Base-by-base conservation (phyloP, 2,888 invertebrate species). In the Hemithea aestivaria region DNA sequence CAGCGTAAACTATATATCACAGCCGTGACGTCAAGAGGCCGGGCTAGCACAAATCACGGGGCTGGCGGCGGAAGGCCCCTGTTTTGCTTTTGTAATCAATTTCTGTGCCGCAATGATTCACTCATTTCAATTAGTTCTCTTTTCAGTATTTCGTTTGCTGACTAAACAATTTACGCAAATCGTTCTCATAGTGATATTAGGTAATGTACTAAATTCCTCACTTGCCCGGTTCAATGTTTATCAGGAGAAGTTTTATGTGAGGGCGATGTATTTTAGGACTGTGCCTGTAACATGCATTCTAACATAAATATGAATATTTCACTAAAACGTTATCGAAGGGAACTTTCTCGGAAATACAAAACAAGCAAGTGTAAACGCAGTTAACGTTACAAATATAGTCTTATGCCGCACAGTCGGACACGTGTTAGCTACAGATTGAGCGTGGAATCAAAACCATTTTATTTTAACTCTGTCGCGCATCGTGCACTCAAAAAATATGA, bases 401-500 rank as follows among this genome's bases (percentile, higher is more conserved):
- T 38, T 26, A 41, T 38, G 7, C 25, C 31, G 10, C 25, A 36
- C 32, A 28, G 21, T 26, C 20, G 21, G 46, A 51, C 53, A 57
- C 53, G 53, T 56, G 57, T 49, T 29, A 42, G 39, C 31, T 37
- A 41, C 45, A 45, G 55, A 52, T 48, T 53, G 50, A 48, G 39
- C 48, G 48, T 54, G 48, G 54, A 58, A 60, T 49, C 51, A 51
- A 53, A 49, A 44, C 33, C 22, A 11, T 11, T 40, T 48, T 62
- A 65, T 66, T 62, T 63, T 58, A 66, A 55, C 40, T 51, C 44
- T 54, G 48, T 56, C 55, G 56, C 50, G 48, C 39, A 42, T 44
- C 38, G 51, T 51, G 51, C 48, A 40, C 38, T 48, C 45, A 53
- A 60, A 64, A 62, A 63, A 57, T 61, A 62, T 60, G 58, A 64